Percentiles rank a stretch among this genome's conserved stretches.
These are phyloP conservation scores for Propithecus deckenii DNA, from an alignment of 2,797 vertebrate genomes.

Conservation along the genomic window DNA sequence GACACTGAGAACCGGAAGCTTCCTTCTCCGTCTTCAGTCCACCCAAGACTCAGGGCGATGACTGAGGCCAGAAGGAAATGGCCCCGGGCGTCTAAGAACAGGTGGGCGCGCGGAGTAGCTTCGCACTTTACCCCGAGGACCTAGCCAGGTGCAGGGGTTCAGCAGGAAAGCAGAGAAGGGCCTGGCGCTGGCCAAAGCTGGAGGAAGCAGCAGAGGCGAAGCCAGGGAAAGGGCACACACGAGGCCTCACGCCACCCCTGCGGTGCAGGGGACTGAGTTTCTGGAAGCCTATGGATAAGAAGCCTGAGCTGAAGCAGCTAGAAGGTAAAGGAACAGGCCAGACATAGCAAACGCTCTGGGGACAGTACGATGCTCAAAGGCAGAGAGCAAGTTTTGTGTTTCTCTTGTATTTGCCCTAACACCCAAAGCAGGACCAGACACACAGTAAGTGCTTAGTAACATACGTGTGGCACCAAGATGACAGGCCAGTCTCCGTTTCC, in stretches of 20 bases:
- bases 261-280: rapidly evolving
- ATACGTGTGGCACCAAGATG: rapidly evolving
- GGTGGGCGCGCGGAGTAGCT: neutral
- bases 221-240: neutral
- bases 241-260: neutral
- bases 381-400: neutral
- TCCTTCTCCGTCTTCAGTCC: neutral
- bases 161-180: neutral
- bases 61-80: neutral
- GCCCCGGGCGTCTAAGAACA: neutral
- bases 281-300: neutral
- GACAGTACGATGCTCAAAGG: rapidly evolving
- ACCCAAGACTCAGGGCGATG: neutral
- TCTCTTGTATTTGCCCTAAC: neutral
- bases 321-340: neutral
- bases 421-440: neutral
- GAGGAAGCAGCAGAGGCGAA: neutral
- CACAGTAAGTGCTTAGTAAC: neutral
- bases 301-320: neutral
- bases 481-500: neutral
- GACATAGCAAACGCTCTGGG: neutral
- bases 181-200: neutral
- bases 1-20: neutral
- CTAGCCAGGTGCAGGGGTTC: neutral
- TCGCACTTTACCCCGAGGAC: rapidly evolving